Evolutionary conservation across 2,797 vertebrate species (phyloP).

Genomic region (Miichthys miiuy): DNA sequence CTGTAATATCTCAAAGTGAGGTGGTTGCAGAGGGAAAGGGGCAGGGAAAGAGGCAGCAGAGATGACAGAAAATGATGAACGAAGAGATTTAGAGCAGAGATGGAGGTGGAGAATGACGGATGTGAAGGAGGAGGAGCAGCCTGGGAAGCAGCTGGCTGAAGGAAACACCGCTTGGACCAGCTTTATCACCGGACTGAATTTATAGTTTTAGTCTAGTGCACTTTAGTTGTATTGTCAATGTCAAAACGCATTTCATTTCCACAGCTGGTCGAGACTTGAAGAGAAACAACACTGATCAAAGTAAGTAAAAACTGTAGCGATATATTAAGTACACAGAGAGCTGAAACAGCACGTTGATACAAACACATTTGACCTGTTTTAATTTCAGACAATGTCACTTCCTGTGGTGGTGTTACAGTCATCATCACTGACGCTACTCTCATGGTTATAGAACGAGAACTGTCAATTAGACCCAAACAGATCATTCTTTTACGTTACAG

Average conservation of each 20-base stretch:
- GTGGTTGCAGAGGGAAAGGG: background rate
- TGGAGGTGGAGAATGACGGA: conserved; percentile 9
- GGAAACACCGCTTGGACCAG: background rate
- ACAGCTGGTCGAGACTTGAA: background rate
- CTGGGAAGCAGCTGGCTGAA: background rate
- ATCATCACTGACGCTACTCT: background rate
- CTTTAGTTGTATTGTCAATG: background rate
- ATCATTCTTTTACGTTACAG: background rate
- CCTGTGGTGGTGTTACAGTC: background rate
- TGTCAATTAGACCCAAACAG: background rate
- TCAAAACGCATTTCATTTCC: background rate
- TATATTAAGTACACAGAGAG: too few species aligned
- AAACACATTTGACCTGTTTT: background rate
- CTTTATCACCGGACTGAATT: background rate
- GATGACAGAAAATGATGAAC: background rate
- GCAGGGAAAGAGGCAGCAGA: background rate
- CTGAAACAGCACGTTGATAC: too few species aligned
- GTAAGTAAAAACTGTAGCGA: background rate
- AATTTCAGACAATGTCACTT: background rate
- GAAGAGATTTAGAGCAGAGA: conserved; percentile 27
- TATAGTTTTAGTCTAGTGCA: background rate
- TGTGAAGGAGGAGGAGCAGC: too few species aligned
- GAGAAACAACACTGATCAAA: background rate
- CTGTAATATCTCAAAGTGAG: conserved; percentile 7
- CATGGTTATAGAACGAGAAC: background rate